Base-by-base conservation (phyloP, 2,888 invertebrate species). In the Drosophila phalerata region DNA sequence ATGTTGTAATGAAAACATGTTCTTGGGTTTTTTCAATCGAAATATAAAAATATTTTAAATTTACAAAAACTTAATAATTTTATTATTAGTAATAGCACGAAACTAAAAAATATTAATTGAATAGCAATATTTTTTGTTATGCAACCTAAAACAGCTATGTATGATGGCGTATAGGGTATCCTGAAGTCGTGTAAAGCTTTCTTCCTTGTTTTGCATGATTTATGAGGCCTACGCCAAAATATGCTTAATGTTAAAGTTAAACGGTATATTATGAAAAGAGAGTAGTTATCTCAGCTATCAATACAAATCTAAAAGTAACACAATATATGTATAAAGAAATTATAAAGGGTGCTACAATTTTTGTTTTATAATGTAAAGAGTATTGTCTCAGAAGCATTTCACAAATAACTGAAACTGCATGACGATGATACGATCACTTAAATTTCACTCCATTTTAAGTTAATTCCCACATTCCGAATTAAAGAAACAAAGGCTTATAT, bases 361-460 rank as follows among this genome's bases (percentile, higher is more conserved):
- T 37, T 6, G 2, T 11, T 22, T 22, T 22, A 38, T 37, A 8
- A n/a, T 15, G 15, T 15, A 0, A 8, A 38, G 15, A 9, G 8
- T 2, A 30, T 9, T 9, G 30, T 30, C 6, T 30, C 28, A 48
- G 15, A 2, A n/a, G 8, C 25, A n/a, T 28, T n/a, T 28, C 0
- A 5, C 28, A 15, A 52, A 30, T 2, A 10, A 17, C 4, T n/a
- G 11, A 43, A 42, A 9, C 28, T 17, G 9, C 1, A 30, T n/a
- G 53, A 17, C 28, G 22, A 30, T 9, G 9, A 30, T 10, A 15
- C 8, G 25, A 13, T 17, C 40, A 30, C 10, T 42, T 17, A 6
- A 56, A 32, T 57, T 47, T 17, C 37, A 37, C 37, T 47, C 15
- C 56, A 34, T 45, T 56, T 34, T 32, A n/a, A 19, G 32, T 9